Evolutionary conservation across 30 jellyfish, hydroid and myxozoan genomes (phyloP), one percentile per base, ranked within the genome.

Genomic region (Clytia hemisphaerica): DNA sequence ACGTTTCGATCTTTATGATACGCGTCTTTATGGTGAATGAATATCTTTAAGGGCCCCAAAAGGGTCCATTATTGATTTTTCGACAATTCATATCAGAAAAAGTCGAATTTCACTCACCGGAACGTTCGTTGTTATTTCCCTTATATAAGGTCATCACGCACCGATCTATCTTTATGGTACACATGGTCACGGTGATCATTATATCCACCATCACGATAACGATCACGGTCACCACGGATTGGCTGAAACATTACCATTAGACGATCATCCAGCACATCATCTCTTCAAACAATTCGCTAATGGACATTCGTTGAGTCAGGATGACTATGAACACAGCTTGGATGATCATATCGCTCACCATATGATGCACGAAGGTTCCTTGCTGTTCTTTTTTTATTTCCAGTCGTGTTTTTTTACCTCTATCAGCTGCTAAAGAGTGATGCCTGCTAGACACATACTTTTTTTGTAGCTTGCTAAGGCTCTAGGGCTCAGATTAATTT

Each of bases 211-310:
- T 21, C 30, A 57, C 16, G 70, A 45, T 0, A 25, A 57, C 6
- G 35, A n/a, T n/a, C 60, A 46, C 9, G 60, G 60, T 2, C 70
- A 57, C 30, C 70, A 57, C 2, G 70, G 70, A 0, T 0, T 57
- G 16, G 45, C 25, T 22, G 70, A 57, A 5, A 45, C 44, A 21
- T 22, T 69, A 33, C 81, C 81, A 14, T 24, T 69, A 0, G 81
- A 69, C 81, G 81, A 69, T 24, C 81, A 69, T 30, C 81, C 81
- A 0, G 81, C 81, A 7, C 81, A 69, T 45, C 49, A 69, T 69
- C 53, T 69, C 27, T 69, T 69, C 2, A 47, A 71, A 22, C 81
- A 69, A 45, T 44, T 69, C n/a, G 71, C 81, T 9, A 48, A 45
- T 16, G 78, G 78, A 0, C 71, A 71, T 2, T n/a, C 25, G 7